A percentile compares a stretch with the other conserved stretches of the same genome.
These are phyloP conservation scores for Heliangelus exortis DNA, from an alignment of 2,797 vertebrate species.

Conservation along the genomic window DNA sequence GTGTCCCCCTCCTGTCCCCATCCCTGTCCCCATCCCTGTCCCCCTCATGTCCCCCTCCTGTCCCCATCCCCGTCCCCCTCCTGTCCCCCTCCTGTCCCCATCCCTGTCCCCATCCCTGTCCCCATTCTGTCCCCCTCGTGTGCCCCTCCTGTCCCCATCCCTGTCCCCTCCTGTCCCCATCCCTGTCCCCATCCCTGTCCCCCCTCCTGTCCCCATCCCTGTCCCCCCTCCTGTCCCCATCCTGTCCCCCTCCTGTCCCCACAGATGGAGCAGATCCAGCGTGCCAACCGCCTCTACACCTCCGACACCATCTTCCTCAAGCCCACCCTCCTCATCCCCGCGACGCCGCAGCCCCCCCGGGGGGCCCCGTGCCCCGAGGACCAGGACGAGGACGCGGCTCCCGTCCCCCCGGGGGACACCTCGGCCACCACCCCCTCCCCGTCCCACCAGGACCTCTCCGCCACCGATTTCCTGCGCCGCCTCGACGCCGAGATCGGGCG, in stretches of 20 bases:
- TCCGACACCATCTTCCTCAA: conserved; percentile 94
- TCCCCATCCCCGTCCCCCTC: no score
- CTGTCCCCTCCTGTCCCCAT: no score
- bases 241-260: neutral
- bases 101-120: no score
- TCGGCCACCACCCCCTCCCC: neutral
- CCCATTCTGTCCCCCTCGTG: no score
- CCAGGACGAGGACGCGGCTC: neutral
- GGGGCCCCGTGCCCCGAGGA: conserved; percentile 35
- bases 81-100: neutral
- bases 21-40: no score
- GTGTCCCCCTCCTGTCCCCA: no score
- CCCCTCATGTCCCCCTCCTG: no score
- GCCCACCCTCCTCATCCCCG: conserved; percentile 87
- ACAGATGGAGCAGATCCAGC: conserved; percentile 93
- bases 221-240: neutral
- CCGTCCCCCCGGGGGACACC: neutral
- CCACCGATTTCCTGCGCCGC: conserved; percentile 86
- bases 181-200: neutral
- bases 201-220: no score
- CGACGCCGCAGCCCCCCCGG: conserved; percentile 66
- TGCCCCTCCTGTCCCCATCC: neutral
- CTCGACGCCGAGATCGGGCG: conserved; percentile 87
- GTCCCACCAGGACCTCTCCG: conserved; percentile 77
- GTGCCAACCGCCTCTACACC: conserved; percentile 91